Evolutionary conservation across 1,140 invertebrate species (phyloP).

Genomic region (Drosophila lowei): DNA sequence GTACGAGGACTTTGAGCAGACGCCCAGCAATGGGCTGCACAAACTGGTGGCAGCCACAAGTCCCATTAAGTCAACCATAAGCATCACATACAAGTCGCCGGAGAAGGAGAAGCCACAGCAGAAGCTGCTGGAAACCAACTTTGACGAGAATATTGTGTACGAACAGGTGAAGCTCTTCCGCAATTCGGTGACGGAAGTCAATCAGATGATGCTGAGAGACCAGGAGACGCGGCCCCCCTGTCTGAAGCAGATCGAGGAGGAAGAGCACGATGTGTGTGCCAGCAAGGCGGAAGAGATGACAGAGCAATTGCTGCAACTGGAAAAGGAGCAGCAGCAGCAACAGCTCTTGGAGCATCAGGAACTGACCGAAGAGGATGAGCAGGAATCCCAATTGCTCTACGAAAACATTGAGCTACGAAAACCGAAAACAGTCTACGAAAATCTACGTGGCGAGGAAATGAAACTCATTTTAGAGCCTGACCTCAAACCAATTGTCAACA

Average conservation of each 20-base stretch:
- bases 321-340: slow-evolving; percentile 35
- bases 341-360: slow-evolving; percentile 6
- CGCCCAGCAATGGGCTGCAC: slow-evolving; percentile 64
- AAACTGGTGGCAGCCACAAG: slow-evolving; percentile 72
- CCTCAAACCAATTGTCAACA: slow-evolving; percentile 16
- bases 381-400: slow-evolving; percentile 60
- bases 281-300: slow-evolving; percentile 69
- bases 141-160: slow-evolving; percentile 85
- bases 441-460: slow-evolving; percentile 83
- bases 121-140: slow-evolving; percentile 73
- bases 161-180: slow-evolving; percentile 90
- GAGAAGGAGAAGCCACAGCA: slow-evolving; percentile 58
- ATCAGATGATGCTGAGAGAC: slow-evolving; percentile 85
- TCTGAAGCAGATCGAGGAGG: slow-evolving; percentile 71
- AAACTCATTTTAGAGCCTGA: slow-evolving; percentile 52
- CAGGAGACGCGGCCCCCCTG: slow-evolving; percentile 16
- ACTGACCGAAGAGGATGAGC: slow-evolving; percentile 14
- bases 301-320: slow-evolving; percentile 62
- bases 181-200: slow-evolving; percentile 89
- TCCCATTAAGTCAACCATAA: slow-evolving; percentile 87
- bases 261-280: slow-evolving; percentile 68
- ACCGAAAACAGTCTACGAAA: slow-evolving; percentile 84
- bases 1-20: slow-evolving; percentile 79
- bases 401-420: slow-evolving; percentile 83
- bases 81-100: slow-evolving; percentile 86